phyloP scores from a whole-genome alignment of 1,140 invertebrate species.

The Reticulitermes speratus region DNA sequence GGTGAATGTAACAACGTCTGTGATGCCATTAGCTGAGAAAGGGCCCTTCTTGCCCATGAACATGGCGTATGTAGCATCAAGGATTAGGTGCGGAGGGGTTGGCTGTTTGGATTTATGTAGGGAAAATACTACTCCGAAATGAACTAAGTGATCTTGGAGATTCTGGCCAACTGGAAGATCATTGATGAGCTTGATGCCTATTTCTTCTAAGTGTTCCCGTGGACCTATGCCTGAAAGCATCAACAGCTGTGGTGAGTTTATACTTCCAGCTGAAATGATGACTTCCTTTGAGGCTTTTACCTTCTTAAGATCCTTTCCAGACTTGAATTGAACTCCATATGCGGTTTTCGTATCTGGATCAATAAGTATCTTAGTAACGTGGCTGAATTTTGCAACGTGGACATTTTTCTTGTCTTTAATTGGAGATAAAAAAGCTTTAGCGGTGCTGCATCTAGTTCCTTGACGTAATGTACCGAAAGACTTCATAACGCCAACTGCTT shows the following conservation, averaged over 20 bases:
- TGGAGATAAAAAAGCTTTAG: slow-evolving; percentile 49
- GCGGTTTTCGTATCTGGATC: slow-evolving; percentile 50
- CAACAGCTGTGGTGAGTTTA: slow-evolving; percentile 88
- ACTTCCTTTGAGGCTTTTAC: slow-evolving; percentile 58
- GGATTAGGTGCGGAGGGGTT: not conserved
- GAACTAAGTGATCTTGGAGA: slow-evolving; percentile 49
- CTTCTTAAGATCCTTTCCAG: slow-evolving; percentile 42
- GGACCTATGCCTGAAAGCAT: slow-evolving; percentile 93
- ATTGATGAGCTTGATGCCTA: slow-evolving; percentile 48
- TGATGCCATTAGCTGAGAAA: slow-evolving; percentile 21
- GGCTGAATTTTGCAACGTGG: slow-evolving; percentile 41
- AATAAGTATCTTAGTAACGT: slow-evolving; percentile 47
- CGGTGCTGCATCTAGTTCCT: slow-evolving; percentile 52
- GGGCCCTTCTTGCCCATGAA: slow-evolving; percentile 38
- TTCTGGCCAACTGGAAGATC: slow-evolving; percentile 48
- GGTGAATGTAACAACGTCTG: slow-evolving; percentile 31
- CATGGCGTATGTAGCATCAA: slow-evolving; percentile 33
- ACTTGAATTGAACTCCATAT: slow-evolving; percentile 51
- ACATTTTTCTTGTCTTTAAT: slow-evolving; percentile 48
- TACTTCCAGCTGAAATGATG: slow-evolving; percentile 80
- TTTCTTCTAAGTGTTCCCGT: slow-evolving; percentile 67
- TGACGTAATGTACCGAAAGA: slow-evolving; percentile 34
- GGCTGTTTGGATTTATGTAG: slow-evolving; percentile 31
- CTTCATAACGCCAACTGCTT: slow-evolving; percentile 48
- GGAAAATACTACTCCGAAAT: slow-evolving; percentile 25